Base-by-base conservation (phyloP, 2,113 vertebrate species). In the Mus spicilegus region DNA sequence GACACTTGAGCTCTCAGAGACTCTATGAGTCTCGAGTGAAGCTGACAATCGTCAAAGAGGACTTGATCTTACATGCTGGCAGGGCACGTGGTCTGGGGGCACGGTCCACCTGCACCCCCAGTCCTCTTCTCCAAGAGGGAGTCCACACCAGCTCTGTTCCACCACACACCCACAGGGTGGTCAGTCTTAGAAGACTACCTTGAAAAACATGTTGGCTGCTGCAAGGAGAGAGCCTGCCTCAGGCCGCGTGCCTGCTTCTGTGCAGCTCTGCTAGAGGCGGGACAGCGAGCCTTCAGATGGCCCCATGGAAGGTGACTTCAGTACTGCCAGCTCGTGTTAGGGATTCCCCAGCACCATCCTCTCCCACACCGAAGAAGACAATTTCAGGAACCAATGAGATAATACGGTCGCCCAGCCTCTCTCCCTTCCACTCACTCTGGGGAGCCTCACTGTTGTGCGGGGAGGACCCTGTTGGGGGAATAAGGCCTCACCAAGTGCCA, bases 181-280 rank as follows among this genome's bases (percentile, higher is more conserved):
- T 56, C 24, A 24, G 81, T 51, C 2, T 11, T 1, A 1, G 72
- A 56, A 95, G 92, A 72, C 28, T 81, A 26, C 67, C 87, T 72
- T 82, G 81, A 16, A 56, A 70, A 94, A 80, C 51, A 78, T 58
- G 70, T 39, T 58, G 49, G 67, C 94, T 51, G 95, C 69, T 58
- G 93, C 95, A 94, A 93, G 69, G 36, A 49, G 84, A 96, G 84
- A 96, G 81, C 70, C 85, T 94, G 93, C 96, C 93, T 92, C 69
- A 86, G 97, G 86, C 26, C 81, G 39, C 30, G 58, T 93, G 92
- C 96, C 88, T 96, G 86, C 72, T 94, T 92, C 84, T 70, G 58
- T 87, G 91, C 63, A 89, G 78, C 65, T 96, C 87, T 69, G 56
- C 22, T 8, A 2, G 22, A 24, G 7, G 26, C 1, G 1, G 56